Percentiles rank a stretch among this genome's conserved stretches.
Evolutionary conservation across 2,888 invertebrate species (phyloP).

Genomic region (Nymphalis c-album): DNA sequence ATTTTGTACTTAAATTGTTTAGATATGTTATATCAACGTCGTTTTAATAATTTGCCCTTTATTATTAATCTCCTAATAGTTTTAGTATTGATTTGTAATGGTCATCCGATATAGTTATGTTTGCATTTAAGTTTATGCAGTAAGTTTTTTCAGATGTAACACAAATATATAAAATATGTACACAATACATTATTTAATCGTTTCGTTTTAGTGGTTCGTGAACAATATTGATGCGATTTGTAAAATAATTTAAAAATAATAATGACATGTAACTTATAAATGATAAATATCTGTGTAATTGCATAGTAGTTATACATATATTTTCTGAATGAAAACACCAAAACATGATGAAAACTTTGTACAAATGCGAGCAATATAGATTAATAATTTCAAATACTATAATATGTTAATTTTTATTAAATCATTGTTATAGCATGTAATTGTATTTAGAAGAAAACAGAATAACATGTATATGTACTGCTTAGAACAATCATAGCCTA

Average conservation of each 20-base stretch:
- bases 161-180: slow-evolving; percentile 28
- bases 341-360: slow-evolving; percentile 78
- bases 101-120: slow-evolving; percentile 24
- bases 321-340: slow-evolving; percentile 78
- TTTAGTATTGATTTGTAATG: slow-evolving; percentile 13
- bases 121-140: slow-evolving; percentile 26
- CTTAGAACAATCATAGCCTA: slow-evolving; percentile 54
- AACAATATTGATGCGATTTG: slow-evolving; percentile 38
- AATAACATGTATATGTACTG: slow-evolving; percentile 50
- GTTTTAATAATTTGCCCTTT: slow-evolving; percentile 32
- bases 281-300: slow-evolving; percentile 55
- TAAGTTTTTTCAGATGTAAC: slow-evolving; percentile 23
- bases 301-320: slow-evolving; percentile 66
- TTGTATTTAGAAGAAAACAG: slow-evolving; percentile 59
- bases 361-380: slow-evolving; percentile 81
- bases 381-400: slow-evolving; percentile 67
- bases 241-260: slow-evolving; percentile 56
- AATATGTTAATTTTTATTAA: slow-evolving; percentile 66
- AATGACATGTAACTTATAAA: slow-evolving; percentile 47
- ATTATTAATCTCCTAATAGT: slow-evolving; percentile 18
- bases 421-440: slow-evolving; percentile 72
- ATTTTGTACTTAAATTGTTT: slow-evolving; percentile 76
- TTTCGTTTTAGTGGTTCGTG: slow-evolving; percentile 39
- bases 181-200: slow-evolving; percentile 16
- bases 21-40: slow-evolving; percentile 53